Base-by-base conservation (phyloP, 2,113 vertebrate species). In the Brachyhypopomus occidentalis region DNA sequence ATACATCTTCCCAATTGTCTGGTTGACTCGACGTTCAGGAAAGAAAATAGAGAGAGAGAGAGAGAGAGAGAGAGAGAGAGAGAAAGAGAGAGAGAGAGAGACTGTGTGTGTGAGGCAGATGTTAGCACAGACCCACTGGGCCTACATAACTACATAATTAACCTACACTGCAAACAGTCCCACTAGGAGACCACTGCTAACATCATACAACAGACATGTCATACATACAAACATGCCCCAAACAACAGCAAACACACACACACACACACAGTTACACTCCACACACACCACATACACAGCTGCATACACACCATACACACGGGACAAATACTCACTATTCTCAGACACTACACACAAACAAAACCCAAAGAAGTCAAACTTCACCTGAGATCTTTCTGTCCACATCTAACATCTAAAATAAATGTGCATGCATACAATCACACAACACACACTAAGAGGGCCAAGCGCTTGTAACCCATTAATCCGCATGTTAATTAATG, bases 101-200 rank as follows among this genome's bases (percentile, higher is more conserved):
- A 69, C 4, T 20, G 64, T 45, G 70, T 59, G 75, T 55, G 64
- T 72, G 41, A 83, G 85, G 85, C 80, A 83, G 86, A 85, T 82
- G 85, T 84, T 88, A 83, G 83, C 79, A 78, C 56, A 25, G 66
- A 76, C 87, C 90, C 90, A 56, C 59, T 87, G 88, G 71, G 85
- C 90, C 63, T 55, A 89, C 90, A 90, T 88, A 90, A 93, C 91
- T 91, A 92, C 90, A 88, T 92, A 93, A 93, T 94, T 92, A 94
- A 92, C 92, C 91, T 83, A 72, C 85, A 89, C 90, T 90, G 88
- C 90, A 90, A 91, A 92, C 90, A 79, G 89, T 87, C 89, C 88
- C 86, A 87, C 85, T 77, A 87, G 84, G 22, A 59, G 82, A 2
- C 83, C 88, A 89, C 90, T 88, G 88, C 84, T 86, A 86, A 82